A percentile compares a stretch with the other conserved stretches of the same genome.
These are phyloP conservation scores for Muraenolepis orangiensis DNA, from an alignment of 2,797 vertebrate species.

Conservation along the genomic window DNA sequence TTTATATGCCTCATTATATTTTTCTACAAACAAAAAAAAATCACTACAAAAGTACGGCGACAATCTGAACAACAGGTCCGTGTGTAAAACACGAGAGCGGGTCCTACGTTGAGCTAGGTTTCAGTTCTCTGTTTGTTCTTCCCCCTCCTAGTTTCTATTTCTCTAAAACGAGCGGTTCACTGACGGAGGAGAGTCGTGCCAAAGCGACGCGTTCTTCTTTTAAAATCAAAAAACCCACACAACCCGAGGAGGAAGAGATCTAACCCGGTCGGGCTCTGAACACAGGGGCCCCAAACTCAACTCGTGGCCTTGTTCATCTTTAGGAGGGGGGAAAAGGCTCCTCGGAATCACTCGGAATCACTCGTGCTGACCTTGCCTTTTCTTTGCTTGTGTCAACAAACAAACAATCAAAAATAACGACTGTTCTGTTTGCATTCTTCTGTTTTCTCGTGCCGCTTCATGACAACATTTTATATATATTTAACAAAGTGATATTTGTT, in stretches of 20 bases:
- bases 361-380: constrained; percentile 32
- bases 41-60: constrained; percentile 65
- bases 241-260: neutral
- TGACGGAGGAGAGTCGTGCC: constrained; percentile 50
- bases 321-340: neutral
- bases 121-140: constrained; percentile 8
- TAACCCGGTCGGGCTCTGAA: neutral
- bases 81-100: constrained; percentile 48
- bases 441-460: constrained; percentile 30
- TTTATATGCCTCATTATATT: constrained; percentile 80
- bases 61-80: constrained; percentile 64
- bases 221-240: neutral
- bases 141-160: constrained; percentile 1
- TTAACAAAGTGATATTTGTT: neutral
- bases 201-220: constrained; percentile 31
- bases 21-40: constrained; percentile 69
- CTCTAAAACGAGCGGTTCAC: constrained; percentile 17
- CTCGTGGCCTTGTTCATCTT: constrained; percentile 6
- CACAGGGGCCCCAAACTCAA: neutral
- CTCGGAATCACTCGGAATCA: constrained; percentile 30
- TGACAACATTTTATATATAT: constrained; percentile 15
- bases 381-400: constrained; percentile 14
- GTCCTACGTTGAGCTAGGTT: constrained; percentile 49
- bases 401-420: constrained; percentile 13
- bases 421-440: constrained; percentile 11